These are phyloP conservation scores for Anoplophora glabripennis DNA, from an alignment of 1,140 invertebrate species.

Conservation along the genomic window DNA sequence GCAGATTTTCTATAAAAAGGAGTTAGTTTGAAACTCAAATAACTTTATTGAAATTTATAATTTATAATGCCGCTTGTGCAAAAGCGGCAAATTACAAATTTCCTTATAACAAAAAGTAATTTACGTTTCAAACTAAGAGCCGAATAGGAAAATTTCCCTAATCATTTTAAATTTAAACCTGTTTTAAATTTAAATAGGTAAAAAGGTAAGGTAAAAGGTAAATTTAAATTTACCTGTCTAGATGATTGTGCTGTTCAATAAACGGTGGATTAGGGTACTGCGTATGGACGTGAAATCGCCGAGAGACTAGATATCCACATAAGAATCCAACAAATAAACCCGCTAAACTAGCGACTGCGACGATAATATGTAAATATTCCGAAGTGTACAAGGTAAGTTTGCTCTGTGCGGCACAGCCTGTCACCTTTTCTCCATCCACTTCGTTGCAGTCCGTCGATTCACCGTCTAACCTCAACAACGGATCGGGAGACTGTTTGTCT, in stretches of 20 bases:
- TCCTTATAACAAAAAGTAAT: too few species aligned
- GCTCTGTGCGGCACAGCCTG: conserved; percentile 14
- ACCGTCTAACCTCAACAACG: conserved; percentile 19
- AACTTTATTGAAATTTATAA: too few species aligned
- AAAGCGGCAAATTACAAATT: too few species aligned
- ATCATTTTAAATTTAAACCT: too few species aligned
- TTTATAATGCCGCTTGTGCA: too few species aligned
- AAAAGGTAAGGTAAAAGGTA: conserved; percentile 12
- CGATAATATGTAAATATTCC: conserved; percentile 31
- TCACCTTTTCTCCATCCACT: conserved; percentile 17
- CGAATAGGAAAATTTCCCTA: too few species aligned
- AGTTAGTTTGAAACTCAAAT: too few species aligned
- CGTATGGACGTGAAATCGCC: conserved; percentile 68
- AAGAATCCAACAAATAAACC: conserved; percentile 80
- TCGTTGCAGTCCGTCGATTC: conserved; percentile 19
- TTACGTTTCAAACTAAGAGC: too few species aligned
- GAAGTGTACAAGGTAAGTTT: conserved; percentile 12
- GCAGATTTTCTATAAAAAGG: too few species aligned
- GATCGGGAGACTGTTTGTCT: conserved; percentile 19
- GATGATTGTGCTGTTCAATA: conserved; percentile 64
- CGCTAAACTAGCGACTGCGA: conserved; percentile 69
- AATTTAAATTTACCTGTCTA: conserved; percentile 51
- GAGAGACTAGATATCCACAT: conserved; percentile 77
- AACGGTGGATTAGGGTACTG: conserved; percentile 70
- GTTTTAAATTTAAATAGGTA: too few species aligned